Base-by-base conservation (phyloP, 2,888 invertebrate genomes). In the Epsilonema sp. region DNA sequence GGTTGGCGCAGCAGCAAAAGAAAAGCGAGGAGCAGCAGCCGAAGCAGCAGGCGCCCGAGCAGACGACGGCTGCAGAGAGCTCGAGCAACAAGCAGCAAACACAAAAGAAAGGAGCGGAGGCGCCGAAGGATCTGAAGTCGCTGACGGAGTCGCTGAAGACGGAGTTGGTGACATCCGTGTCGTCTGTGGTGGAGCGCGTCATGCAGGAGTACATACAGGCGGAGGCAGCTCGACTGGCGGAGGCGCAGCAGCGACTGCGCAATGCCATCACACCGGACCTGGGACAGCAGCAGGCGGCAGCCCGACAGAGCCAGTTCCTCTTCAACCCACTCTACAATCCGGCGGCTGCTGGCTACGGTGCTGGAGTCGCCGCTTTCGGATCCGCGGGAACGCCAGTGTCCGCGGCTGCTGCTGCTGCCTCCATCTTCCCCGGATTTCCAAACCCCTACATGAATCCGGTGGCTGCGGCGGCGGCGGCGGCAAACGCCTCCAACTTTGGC, bases 61-160 rank as follows among this genome's bases (percentile, higher is more conserved):
- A 50, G 46, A 26, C 21, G 39, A 23, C 44, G 26, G 37, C 46
- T 37, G n/a, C 46, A 21, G 5, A 26, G 19, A 22, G 37, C 43
- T 37, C 37, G 41, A 41, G 37, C 46, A n/a, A n/a, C 43, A 21
- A 21, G n/a, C 37, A 39, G 26, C 46, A 2, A 42, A 40, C 22
- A 49, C 26, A 26, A 43, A 37, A 22, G 39, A 47, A 50, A 42
- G 39, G 42, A 24, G 25, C 2, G 24, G 40, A 25, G 13, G n/a
- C 2, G 16, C n/a, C 13, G 13, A 49, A 26, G 45, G 87, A 87
- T 61, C 72, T 87, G 5, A 83, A 86, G 64, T 80, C 81, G 46
- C 73, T 92, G 44, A 84, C 86, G n/a, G 84, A 86, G 61, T 78
- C 81, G 47, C 74, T 92, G 3, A 90, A 90, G 70, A 78, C 77